phyloP scores from a whole-genome alignment of 2,888 invertebrate species.

The Papilio demoleus region DNA sequence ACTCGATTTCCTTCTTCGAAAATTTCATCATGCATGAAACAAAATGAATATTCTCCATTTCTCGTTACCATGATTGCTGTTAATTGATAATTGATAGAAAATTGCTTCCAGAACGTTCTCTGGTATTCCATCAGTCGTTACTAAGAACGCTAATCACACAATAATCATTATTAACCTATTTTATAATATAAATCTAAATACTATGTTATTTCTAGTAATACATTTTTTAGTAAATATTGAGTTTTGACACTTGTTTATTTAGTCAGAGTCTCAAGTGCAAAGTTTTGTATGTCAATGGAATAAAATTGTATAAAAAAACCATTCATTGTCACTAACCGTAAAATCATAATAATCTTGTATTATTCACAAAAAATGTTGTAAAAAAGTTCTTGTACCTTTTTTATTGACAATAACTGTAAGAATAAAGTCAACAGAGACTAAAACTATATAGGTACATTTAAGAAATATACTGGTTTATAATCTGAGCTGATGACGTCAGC shows the following conservation, averaged over 20 bases:
- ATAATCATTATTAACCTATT: not conserved
- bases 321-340: not conserved
- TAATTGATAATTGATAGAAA: slow-evolving; percentile 34
- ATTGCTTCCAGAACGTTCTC: slow-evolving; percentile 34
- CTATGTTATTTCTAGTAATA: not conserved
- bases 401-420: not conserved
- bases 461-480: slow-evolving; percentile 43
- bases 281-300: not conserved
- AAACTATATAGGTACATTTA: not conserved
- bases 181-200: not conserved
- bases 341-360: not conserved
- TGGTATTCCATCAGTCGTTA: slow-evolving; percentile 43
- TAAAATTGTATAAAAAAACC: not conserved
- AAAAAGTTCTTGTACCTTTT: not conserved
- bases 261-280: slow-evolving; percentile 1
- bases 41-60: slow-evolving; percentile 8
- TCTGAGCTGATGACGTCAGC: slow-evolving; percentile 56
- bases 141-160: not conserved
- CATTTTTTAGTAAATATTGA: no score
- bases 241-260: no score
- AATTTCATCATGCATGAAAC: slow-evolving; percentile 32
- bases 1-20: slow-evolving; percentile 28
- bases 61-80: slow-evolving; percentile 13
- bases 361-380: not conserved
- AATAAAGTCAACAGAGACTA: not conserved